Evolutionary conservation across 2,113 vertebrate genomes (phyloP).

Genomic region (Eulacestoma nigropectus): DNA sequence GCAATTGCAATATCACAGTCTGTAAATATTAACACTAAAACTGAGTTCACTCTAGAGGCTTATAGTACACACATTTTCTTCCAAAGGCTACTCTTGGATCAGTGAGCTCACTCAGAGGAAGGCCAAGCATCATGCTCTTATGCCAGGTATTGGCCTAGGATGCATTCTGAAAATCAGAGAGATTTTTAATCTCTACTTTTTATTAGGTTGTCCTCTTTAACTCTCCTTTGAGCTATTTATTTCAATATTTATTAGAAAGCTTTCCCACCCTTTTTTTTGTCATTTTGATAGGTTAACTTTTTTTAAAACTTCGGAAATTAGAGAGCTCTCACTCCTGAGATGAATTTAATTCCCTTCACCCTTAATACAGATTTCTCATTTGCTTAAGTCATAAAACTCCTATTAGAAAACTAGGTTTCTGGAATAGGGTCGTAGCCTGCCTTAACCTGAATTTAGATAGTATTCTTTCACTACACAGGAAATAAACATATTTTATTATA

Average conservation of each 20-base stretch:
- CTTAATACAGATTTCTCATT: background rate
- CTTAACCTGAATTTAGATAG: background rate
- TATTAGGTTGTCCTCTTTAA: background rate
- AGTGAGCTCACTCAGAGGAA: background rate
- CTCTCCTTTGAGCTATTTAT: background rate
- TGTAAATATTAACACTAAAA: background rate
- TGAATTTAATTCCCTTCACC: background rate
- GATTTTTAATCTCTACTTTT: background rate
- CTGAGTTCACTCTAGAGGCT: background rate
- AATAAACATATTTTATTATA: background rate
- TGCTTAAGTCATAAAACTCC: background rate
- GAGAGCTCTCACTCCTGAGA: background rate
- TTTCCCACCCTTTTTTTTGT: background rate
- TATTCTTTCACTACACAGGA: background rate
- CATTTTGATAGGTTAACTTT: background rate
- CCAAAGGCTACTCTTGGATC: background rate
- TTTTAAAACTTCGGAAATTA: background rate
- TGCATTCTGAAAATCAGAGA: background rate
- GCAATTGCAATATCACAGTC: background rate
- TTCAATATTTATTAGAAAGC: background rate
- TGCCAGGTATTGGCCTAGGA: background rate
- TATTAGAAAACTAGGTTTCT: background rate
- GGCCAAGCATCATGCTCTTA: background rate
- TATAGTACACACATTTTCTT: background rate
- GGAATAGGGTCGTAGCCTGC: background rate